These are phyloP conservation scores for Sarcophaga caerulescens DNA, from an alignment of 2,888 invertebrate genomes.

Conservation along the genomic window DNA sequence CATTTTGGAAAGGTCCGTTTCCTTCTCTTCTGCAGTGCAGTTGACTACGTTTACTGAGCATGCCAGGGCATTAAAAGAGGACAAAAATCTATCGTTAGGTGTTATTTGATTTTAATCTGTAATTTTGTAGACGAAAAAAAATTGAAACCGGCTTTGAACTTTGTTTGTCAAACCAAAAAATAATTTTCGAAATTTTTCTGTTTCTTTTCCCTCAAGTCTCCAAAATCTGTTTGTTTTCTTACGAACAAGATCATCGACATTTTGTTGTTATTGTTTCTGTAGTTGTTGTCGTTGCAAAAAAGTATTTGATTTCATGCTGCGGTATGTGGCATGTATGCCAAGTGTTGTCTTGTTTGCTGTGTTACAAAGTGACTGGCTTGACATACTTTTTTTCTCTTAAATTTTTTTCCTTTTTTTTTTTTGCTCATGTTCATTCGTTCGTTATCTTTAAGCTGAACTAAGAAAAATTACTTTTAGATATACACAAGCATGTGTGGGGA, in stretches of 20 bases:
- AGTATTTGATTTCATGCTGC: slow-evolving; percentile 45
- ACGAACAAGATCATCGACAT: slow-evolving; percentile 49
- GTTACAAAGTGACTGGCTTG: slow-evolving; percentile 66
- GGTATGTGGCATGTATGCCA: not conserved
- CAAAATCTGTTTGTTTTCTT: not conserved
- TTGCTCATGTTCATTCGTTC: not conserved
- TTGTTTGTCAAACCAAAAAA: slow-evolving; percentile 55
- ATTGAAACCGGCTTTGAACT: slow-evolving; percentile 63
- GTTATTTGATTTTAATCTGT: not conserved
- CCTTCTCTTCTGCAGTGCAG: too few species aligned
- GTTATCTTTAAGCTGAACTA: not conserved
- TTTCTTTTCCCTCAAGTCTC: not conserved
- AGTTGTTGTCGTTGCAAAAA: not conserved
- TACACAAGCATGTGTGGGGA: too few species aligned
- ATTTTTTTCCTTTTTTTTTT: slow-evolving; percentile 57
- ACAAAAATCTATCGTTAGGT: too few species aligned
- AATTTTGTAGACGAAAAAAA: not conserved
- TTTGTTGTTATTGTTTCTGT: not conserved
- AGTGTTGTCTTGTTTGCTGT: slow-evolving; percentile 40
- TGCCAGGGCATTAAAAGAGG: too few species aligned
- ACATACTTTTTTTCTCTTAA: slow-evolving; percentile 63
- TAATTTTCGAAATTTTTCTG: not conserved
- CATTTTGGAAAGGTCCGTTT: too few species aligned
- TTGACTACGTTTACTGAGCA: too few species aligned
- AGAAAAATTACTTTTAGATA: not conserved